These are phyloP conservation scores for Thecophora atra DNA, from an alignment of 2,888 invertebrate species.

Conservation along the genomic window DNA sequence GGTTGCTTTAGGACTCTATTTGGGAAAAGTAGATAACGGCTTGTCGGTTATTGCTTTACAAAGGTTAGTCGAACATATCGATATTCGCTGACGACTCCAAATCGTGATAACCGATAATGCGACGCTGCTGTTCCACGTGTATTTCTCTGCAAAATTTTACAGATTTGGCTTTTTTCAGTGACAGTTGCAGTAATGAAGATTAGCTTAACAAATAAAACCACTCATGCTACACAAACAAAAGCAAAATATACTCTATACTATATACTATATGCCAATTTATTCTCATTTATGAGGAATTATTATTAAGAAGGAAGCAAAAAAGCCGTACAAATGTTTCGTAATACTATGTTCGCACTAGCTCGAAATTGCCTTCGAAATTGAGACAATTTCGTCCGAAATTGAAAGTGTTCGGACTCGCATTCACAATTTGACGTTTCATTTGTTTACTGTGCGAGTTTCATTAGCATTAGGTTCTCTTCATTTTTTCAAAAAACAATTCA, in stretches of 20 bases:
- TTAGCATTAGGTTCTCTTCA: no score
- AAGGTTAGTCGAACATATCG: constrained; percentile 73
- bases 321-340: no score
- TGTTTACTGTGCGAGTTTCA: no score
- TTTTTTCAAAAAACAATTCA: no score
- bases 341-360: no score
- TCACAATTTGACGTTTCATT: no score
- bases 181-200: not conserved
- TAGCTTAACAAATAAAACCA: constrained; percentile 40
- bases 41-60: constrained; percentile 27
- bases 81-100: constrained; percentile 86
- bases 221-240: constrained; percentile 22
- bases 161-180: constrained; percentile 55
- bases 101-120: constrained; percentile 88
- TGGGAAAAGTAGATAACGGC: not conserved
- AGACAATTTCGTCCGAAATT: no score
- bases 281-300: no score
- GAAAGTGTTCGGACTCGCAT: no score
- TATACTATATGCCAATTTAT: constrained; percentile 1
- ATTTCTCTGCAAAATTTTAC: constrained; percentile 70
- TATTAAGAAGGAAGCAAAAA: no score
- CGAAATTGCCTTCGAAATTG: no score
- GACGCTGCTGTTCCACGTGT: constrained; percentile 76
- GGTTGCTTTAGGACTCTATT: not conserved
- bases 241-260: constrained; percentile 25